A percentile compares a stretch with the other conserved stretches of the same genome.
These are phyloP conservation scores for Pseudomyrmex concolor DNA, from an alignment of 1,140 invertebrate genomes.

Conservation along the genomic window DNA sequence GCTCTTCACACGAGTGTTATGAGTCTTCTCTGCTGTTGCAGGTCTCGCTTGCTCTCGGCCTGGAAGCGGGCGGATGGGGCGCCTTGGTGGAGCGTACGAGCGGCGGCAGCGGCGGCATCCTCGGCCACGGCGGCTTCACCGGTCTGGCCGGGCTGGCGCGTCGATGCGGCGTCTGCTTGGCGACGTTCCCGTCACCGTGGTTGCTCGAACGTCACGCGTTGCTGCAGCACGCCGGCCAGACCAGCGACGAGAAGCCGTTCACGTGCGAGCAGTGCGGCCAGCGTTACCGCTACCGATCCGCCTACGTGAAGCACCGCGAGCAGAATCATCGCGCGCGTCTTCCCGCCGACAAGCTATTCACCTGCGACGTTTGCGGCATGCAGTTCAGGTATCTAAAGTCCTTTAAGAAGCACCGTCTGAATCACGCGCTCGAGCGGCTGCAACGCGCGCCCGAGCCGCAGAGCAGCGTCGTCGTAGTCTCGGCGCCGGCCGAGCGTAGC, in stretches of 20 bases:
- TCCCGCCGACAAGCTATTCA: constrained; percentile 94
- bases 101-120: constrained; percentile 82
- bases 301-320: constrained; percentile 94
- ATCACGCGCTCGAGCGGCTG: constrained; percentile 92
- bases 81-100: constrained; percentile 84
- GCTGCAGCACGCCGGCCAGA: constrained; percentile 89
- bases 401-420: constrained; percentile 94
- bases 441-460: constrained; percentile 83
- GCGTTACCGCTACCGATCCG: constrained; percentile 94
- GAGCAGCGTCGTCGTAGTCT: constrained; percentile 82
- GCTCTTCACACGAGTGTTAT: background rate
- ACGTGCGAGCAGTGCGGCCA: constrained; percentile 96
- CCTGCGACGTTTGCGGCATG: constrained; percentile 95
- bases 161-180: constrained; percentile 91
- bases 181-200: constrained; percentile 93
- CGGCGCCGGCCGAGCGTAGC: constrained; percentile 82
- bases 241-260: constrained; percentile 93
- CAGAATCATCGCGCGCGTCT: constrained; percentile 94
- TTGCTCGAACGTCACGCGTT: constrained; percentile 92
- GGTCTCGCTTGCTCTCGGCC: constrained; percentile 83
- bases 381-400: constrained; percentile 94
- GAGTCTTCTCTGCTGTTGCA: constrained; percentile 61
- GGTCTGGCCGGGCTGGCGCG: constrained; percentile 84
- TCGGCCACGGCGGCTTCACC: constrained; percentile 82
- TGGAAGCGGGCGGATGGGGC: constrained; percentile 86